These are phyloP conservation scores for Synaphobranchus kaupii DNA, from an alignment of 2,797 vertebrate species.

Conservation along the genomic window DNA sequence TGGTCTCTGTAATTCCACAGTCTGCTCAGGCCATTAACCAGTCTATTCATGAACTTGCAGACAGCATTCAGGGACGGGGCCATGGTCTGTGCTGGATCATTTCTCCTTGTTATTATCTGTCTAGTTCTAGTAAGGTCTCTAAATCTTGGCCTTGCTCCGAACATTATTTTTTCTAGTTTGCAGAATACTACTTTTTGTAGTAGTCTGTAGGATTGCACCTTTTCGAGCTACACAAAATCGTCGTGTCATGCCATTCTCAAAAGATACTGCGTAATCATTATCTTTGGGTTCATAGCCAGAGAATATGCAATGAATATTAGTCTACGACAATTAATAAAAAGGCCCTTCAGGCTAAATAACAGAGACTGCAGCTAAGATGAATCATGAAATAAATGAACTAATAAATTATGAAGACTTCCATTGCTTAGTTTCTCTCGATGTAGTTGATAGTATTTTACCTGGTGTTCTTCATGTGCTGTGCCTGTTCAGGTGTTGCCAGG, in stretches of 20 bases:
- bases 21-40: neutral
- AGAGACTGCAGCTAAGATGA: neutral
- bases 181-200: neutral
- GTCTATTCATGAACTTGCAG: slow-evolving; percentile 14
- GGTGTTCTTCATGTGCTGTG: neutral
- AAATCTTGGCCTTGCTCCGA: neutral
- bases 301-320: neutral
- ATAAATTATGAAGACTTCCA: neutral
- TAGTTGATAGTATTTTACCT: neutral
- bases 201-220: neutral
- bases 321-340: neutral
- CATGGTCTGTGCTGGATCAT: slow-evolving; percentile 9
- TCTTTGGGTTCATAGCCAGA: slow-evolving; percentile 18
- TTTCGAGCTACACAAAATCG: neutral
- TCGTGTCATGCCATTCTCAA: slow-evolving; percentile 28
- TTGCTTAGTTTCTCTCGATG: neutral
- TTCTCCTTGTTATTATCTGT: slow-evolving; percentile 22
- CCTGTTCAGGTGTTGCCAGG: slow-evolving; percentile 69
- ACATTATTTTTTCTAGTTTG: neutral
- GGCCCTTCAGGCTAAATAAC: neutral
- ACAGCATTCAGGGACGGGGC: slow-evolving; percentile 1
- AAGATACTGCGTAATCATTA: slow-evolving; percentile 20
- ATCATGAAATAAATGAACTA: neutral
- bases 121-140: neutral
- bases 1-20: neutral